Evolutionary conservation across 2,113 vertebrate species (phyloP).

Genomic region (Rutilus rutilus): DNA sequence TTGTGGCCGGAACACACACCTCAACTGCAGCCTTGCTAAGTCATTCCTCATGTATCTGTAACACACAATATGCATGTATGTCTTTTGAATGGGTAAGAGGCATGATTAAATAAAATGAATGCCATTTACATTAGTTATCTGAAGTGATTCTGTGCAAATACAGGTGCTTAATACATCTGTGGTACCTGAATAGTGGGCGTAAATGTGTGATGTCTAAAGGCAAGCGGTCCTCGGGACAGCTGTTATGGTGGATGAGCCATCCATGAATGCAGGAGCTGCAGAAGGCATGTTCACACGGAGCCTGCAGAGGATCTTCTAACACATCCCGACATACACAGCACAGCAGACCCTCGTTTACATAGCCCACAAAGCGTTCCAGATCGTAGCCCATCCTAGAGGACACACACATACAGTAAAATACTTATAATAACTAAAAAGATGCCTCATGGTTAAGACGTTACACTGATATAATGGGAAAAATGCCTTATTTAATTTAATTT

Average conservation of each 20-base stretch:
- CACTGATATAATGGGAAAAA: background rate
- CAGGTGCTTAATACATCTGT: background rate
- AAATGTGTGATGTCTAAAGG: slow-evolving; percentile 78
- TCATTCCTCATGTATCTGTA: slow-evolving; percentile 90
- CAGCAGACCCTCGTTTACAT: slow-evolving; percentile 87
- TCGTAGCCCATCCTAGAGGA: slow-evolving; percentile 84
- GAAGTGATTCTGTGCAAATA: background rate
- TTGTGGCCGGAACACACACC: slow-evolving; percentile 79
- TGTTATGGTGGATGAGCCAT: slow-evolving; percentile 85
- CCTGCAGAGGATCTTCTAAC: slow-evolving; percentile 85
- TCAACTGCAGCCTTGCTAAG: slow-evolving; percentile 85
- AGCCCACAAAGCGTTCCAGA: slow-evolving; percentile 87
- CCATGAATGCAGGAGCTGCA: slow-evolving; percentile 85
- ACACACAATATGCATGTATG: background rate
- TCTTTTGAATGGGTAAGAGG: too few relatives aligned
- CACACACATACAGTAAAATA: background rate
- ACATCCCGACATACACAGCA: slow-evolving; percentile 89
- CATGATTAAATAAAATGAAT: background rate
- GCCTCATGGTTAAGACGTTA: background rate
- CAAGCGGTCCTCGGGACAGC: slow-evolving; percentile 87
- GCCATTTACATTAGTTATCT: background rate
- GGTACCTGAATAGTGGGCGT: slow-evolving; percentile 84
- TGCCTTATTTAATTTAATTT: background rate
- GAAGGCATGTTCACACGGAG: slow-evolving; percentile 88
- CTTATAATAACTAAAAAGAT: background rate